Base-by-base conservation (phyloP, 2,888 invertebrate genomes). In the Patella pellucida region DNA sequence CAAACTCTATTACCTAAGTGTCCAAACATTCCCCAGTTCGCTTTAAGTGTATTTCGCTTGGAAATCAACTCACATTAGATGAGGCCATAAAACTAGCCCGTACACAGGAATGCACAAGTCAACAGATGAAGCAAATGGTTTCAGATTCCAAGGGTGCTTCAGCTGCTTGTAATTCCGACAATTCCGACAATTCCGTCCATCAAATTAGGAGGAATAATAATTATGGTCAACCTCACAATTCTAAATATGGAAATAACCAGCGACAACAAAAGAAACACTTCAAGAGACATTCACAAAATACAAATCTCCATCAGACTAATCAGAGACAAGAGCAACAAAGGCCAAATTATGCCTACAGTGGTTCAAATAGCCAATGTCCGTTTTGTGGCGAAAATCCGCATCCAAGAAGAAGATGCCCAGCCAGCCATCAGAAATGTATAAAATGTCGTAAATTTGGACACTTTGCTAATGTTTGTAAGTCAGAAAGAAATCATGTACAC, bases 401-500 rank as follows among this genome's bases (percentile, higher is more conserved):
- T 56, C 56, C 56, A 56, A 56, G 56, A 56, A n/a, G n/a, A 56
- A 56, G 56, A 56, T 56, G 56, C 19, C 56, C 56, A n/a, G 56
- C n/a, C 56, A 56, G 56, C 19, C 16, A n/a, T 56, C 16, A 56
- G 9, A 16, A 56, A 14, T 56, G 56, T 19, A 9, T 5, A 56
- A 56, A 56, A 56, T 56, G 56, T 56, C 16, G 19, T 19, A 56
- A 56, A 56, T 56, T 56, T 56, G 56, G 56, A 27, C 27, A 27
- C 27, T 27, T 27, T 27, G 27, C 27, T 27, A 27, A 27, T 27
- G 27, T 27, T 27, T 27, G 27, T 3, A 27, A 2, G 27, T 27
- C 27, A 27, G 27, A 27, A 3, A 1, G 27, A 27, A 27, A 27
- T 3, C 27, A 27, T 27, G 27, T 27, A 27, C 27, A 27, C 27